Evolutionary conservation across 2,888 invertebrate species (phyloP), one percentile per base, ranked within the genome.

Genomic region (Heliconius ethilla): DNA sequence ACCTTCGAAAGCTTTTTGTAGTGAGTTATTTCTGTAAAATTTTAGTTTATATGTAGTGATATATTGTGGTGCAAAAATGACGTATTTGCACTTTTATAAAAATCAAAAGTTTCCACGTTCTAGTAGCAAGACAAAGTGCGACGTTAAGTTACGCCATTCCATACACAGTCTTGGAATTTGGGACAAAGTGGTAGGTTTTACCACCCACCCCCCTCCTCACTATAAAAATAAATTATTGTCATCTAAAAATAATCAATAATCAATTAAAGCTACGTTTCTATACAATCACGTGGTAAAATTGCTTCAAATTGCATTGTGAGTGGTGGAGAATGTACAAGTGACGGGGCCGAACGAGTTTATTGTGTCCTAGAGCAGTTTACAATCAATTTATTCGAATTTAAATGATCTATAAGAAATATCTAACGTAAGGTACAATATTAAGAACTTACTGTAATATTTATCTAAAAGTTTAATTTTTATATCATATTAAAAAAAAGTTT

Each of bases 311-410:
- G 55, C 33, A 55, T 55, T 59, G 55, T 55, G 10, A 72, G 29
- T 33, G 6, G n/a, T 51, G 22, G 22, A 59, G 70, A 72, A 59
- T 72, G 70, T 55, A 55, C 22, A 72, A 55, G 70, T 72, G 70
- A 72, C 55, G 33, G 70, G 70, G 13, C 29, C n/a, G 33, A 72
- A 33, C 70, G 33, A 72, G 70, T 72, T 72, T 55, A 72, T 72
- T 72, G 55, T 72, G 70, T 72, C 70, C 70, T 72, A 72, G 70
- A 55, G 33, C 51, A 59, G 70, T n/a, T 15, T 72, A 72, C 70
- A 72, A 55, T 55, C n/a, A 51, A 70, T 70, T 29, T 51, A 55
- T 29, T 70, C 29, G 27, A 55, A 29, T 70, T 33, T 29, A 70
- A 29, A 55, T 59, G 29, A 22, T 55, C n/a, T 33, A 27, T 70